Percentiles rank a stretch among this genome's conserved stretches.
Evolutionary conservation across 1,140 invertebrate genomes (phyloP).

Genomic region (Bombus confusus): DNA sequence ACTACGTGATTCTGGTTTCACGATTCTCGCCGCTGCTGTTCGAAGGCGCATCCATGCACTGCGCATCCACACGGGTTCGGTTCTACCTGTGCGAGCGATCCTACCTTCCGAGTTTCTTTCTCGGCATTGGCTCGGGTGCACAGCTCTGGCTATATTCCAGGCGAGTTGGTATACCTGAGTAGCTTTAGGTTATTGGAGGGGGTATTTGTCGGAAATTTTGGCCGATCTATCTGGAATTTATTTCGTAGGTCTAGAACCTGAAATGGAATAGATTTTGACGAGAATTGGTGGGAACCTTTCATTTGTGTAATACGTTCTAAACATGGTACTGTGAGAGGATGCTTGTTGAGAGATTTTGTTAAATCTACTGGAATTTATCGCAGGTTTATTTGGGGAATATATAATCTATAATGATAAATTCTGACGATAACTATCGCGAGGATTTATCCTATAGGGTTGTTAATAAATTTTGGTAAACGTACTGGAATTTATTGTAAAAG

Average conservation of each 20-base stretch:
- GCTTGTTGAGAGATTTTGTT: not conserved
- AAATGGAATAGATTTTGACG: too few relatives aligned
- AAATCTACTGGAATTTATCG: not conserved
- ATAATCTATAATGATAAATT: not conserved
- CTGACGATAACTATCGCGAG: not conserved
- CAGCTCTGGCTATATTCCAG: not conserved
- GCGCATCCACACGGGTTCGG: not conserved
- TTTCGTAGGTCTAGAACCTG: too few relatives aligned
- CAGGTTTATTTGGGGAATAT: not conserved
- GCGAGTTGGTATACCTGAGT: not conserved
- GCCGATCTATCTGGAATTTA: not conserved
- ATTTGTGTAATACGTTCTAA: too few relatives aligned
- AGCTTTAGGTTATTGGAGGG: not conserved
- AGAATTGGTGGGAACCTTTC: too few relatives aligned
- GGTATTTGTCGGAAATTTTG: not conserved
- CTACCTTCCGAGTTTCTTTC: not conserved
- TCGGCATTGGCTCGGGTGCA: not conserved
- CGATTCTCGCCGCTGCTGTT: not conserved
- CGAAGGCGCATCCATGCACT: not conserved
- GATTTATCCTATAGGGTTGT: not conserved
- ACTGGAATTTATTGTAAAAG: not conserved
- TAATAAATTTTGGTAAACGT: not conserved
- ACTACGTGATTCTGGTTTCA: not conserved
- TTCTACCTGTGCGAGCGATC: not conserved
- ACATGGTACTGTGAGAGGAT: not conserved